Evolutionary conservation across 2,888 invertebrate species (phyloP), one percentile per base, ranked within the genome.

Genomic region (Watsonalla cultraria): DNA sequence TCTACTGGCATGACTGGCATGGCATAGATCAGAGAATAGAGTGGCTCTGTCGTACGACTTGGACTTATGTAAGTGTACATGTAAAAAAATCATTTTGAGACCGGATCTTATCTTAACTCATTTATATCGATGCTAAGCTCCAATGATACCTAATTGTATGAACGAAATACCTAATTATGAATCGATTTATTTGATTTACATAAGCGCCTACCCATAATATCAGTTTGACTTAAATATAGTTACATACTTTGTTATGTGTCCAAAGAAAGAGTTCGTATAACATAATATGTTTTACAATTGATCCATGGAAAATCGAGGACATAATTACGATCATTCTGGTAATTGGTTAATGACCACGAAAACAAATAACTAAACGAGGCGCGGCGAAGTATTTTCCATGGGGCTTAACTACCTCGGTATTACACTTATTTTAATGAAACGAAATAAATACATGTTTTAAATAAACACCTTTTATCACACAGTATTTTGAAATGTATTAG

Each of bases 271-370:
- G 33, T 35, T 13, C 47, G 37, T 39, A 48, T 13, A 42, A 45
- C 33, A 11, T 9, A 14, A 13, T 39, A 48, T 33, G 33, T 48
- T 13, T 5, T 45, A 34, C 7, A 33, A 7, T 7, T 47, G 48
- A 53, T 15, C 24, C 33, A 54, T 8, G 24, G 5, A 50, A 9
- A 39, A n/a, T 66, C 67, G 64, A 64, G 66, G 60, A 62, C 62
- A 56, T 55, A 59, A 68, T 73, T 71, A 69, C 69, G 58, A 62
- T 59, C 62, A 64, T 60, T 61, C 42, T 60, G 75, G 73, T 77
- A 70, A 75, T 61, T 62, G 60, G 73, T 72, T 76, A 76, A 77
- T 78, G 74, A 64, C 68, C 57, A 62, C 64, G 69, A 67, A 71
- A 74, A 70, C 74, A 66, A 68, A 71, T 68, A 62, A 67, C 64